A percentile compares a stretch with the other conserved stretches of the same genome.
Conservation (phyloP, 2,888 invertebrate genomes). For the Cylloceria caligata region DNA sequence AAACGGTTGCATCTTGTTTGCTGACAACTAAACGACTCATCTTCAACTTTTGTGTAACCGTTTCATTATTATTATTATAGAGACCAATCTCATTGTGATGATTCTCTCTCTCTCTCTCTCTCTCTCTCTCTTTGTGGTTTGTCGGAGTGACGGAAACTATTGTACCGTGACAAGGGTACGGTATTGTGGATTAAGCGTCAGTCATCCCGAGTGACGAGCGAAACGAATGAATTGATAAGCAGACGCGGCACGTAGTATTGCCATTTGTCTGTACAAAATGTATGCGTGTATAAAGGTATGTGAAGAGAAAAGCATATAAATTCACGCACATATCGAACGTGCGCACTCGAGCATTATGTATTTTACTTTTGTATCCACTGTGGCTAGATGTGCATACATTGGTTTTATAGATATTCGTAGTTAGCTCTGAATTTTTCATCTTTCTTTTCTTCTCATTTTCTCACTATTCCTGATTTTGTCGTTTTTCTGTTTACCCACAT, state of each 20-base stretch:
- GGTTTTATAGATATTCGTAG: neutral
- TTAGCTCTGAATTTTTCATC: neutral
- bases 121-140: conserved; percentile 36
- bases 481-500: conserved; percentile 12
- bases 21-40: no score
- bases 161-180: conserved; percentile 32
- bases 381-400: neutral
- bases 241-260: conserved; percentile 32
- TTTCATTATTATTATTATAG: neutral
- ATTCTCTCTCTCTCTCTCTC: conserved; percentile 2
- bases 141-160: conserved; percentile 41
- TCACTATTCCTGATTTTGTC: conserved; percentile 26
- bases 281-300: conserved; percentile 3
- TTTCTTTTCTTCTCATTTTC: neutral
- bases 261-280: conserved; percentile 15
- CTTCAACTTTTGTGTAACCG: no score
- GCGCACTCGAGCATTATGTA: conserved; percentile 28
- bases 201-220: conserved; percentile 53
- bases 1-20: no score
- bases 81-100: conserved; percentile 17
- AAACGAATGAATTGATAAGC: conserved; percentile 66
- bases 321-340: conserved; percentile 37
- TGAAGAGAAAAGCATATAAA: conserved; percentile 11
- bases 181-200: conserved; percentile 66
- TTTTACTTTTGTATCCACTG: conserved; percentile 36